phyloP scores from a whole-genome alignment of 2,113 vertebrate genomes.

The Ceyx cyanopectus region DNA sequence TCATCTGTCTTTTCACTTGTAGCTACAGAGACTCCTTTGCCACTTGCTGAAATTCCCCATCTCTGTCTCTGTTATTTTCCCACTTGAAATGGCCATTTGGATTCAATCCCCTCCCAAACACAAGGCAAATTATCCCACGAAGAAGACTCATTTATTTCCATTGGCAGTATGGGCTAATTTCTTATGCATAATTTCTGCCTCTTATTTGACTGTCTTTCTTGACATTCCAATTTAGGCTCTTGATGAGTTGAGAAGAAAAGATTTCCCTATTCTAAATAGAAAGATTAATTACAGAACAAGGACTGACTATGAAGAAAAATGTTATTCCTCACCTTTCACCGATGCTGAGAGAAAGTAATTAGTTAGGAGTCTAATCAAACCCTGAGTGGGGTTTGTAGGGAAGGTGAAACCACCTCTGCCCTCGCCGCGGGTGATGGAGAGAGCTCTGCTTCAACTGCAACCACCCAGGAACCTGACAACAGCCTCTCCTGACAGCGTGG shows the following conservation, averaged over 20 bases:
- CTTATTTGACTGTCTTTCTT: slow-evolving; percentile 28
- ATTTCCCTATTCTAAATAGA: slow-evolving; percentile 17
- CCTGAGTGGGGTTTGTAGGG: not conserved
- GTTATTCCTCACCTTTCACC: not conserved
- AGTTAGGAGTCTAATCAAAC: slow-evolving; percentile 14
- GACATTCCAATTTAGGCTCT: slow-evolving; percentile 47
- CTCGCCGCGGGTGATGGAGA: not conserved
- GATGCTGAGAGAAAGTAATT: slow-evolving; percentile 5
- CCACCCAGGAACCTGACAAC: not conserved
- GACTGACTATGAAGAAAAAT: slow-evolving; percentile 26
- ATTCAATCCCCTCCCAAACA: slow-evolving; percentile 20
- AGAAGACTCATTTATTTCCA: slow-evolving; percentile 44
- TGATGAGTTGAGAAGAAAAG: slow-evolving; percentile 41
- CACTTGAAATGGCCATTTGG: slow-evolving; percentile 16
- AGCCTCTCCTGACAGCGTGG: not conserved
- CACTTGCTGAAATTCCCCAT: not conserved
- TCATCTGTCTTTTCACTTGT: not conserved
- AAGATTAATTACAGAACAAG: slow-evolving; percentile 61
- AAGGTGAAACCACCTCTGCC: slow-evolving; percentile 1
- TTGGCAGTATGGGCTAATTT: slow-evolving; percentile 41
- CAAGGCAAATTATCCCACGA: slow-evolving; percentile 4
- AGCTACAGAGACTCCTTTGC: not conserved
- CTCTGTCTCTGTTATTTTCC: not conserved
- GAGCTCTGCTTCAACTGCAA: not conserved
- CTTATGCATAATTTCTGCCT: slow-evolving; percentile 25